Percentiles rank a stretch among this genome's conserved stretches.
These are phyloP conservation scores for Aptenodytes forsteri DNA, from an alignment of 2,113 vertebrate species.

Conservation along the genomic window DNA sequence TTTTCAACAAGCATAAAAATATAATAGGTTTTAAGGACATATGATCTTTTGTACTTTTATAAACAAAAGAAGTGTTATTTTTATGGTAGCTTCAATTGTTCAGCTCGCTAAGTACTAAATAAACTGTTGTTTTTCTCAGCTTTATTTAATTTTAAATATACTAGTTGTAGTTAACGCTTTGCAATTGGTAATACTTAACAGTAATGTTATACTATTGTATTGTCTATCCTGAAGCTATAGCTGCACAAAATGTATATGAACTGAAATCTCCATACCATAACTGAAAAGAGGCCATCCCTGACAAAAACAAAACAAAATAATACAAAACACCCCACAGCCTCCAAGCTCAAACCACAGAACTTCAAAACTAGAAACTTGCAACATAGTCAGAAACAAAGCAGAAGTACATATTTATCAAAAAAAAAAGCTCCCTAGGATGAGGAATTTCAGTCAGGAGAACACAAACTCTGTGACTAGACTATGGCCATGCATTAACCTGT, in stretches of 20 bases:
- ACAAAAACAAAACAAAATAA: background rate
- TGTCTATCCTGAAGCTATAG: background rate
- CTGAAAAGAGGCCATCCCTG: background rate
- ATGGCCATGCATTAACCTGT: background rate
- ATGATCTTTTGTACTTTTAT: background rate
- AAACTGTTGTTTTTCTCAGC: background rate
- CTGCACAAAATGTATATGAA: background rate
- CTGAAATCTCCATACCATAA: background rate
- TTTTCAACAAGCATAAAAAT: background rate
- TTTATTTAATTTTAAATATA: background rate
- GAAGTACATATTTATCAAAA: background rate
- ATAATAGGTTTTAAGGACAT: background rate
- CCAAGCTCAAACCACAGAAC: background rate
- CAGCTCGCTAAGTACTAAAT: background rate
- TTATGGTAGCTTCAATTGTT: background rate
- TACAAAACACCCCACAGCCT: fast-evolving
- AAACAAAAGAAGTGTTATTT: background rate
- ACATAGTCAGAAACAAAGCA: background rate
- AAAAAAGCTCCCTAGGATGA: background rate
- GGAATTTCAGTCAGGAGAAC: background rate
- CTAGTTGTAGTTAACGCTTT: background rate
- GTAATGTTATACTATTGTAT: background rate
- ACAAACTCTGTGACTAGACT: background rate
- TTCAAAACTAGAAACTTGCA: background rate
- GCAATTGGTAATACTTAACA: background rate